phyloP scores from a whole-genome alignment of 2,888 invertebrate genomes.

The Apodemia zela region DNA sequence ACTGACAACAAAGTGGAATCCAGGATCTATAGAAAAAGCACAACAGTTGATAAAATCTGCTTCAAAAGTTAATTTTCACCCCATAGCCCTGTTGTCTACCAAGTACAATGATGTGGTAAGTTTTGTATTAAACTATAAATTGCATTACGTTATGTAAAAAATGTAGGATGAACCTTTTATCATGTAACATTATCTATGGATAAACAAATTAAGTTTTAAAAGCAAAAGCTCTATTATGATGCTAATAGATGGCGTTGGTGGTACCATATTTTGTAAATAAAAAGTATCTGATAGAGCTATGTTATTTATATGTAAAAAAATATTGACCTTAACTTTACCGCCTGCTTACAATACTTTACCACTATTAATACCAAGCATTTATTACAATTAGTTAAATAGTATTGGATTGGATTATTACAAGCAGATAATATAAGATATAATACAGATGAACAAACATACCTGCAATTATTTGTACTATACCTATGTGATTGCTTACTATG shows the following conservation, averaged over 20 bases:
- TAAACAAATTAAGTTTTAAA: neutral
- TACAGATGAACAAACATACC: too few species aligned
- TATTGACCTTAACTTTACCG: too few species aligned
- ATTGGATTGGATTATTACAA: too few species aligned
- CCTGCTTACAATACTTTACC: too few species aligned
- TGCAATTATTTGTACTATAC: too few species aligned
- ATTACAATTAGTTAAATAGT: too few species aligned
- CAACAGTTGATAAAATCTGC: constrained; percentile 41
- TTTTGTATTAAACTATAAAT: constrained; percentile 21
- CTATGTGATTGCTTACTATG: too few species aligned
- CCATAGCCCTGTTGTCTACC: constrained; percentile 46
- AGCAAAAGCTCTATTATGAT: neutral
- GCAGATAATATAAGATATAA: too few species aligned
- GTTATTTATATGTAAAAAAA: too few species aligned
- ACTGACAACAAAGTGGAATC: constrained; percentile 40
- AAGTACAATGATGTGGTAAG: constrained; percentile 52
- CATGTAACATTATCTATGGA: too few species aligned
- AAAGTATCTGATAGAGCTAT: neutral
- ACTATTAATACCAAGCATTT: too few species aligned
- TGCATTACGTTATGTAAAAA: neutral
- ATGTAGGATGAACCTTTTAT: neutral
- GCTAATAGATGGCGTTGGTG: neutral
- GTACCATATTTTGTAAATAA: neutral
- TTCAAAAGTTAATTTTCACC: constrained; percentile 39
- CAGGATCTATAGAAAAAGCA: constrained; percentile 41